Evolutionary conservation across 1,140 invertebrate species (phyloP).

Genomic region (Drosophila yakuba): DNA sequence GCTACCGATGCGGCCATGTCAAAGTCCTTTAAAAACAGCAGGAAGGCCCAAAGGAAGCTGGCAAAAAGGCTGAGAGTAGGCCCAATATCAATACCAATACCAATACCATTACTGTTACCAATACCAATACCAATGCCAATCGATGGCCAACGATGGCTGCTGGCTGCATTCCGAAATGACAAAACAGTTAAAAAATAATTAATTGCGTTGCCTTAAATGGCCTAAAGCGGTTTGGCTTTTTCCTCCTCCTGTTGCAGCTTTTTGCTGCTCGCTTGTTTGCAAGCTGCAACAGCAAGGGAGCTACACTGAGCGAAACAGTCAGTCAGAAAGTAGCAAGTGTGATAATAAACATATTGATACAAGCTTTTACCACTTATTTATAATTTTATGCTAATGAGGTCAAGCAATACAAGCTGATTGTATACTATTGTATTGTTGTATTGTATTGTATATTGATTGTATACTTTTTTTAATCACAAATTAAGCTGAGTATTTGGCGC

Average conservation of each 20-base stretch:
- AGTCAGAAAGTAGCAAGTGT: too few relatives aligned
- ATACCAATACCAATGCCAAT: constrained; percentile 32
- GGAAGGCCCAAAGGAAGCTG: constrained; percentile 37
- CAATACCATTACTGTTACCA: neutral
- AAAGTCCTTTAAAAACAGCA: constrained; percentile 70
- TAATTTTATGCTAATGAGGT: too few relatives aligned
- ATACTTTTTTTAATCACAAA: neutral
- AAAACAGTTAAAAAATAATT: constrained; percentile 85
- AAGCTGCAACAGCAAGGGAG: constrained; percentile 60
- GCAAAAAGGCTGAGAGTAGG: constrained; percentile 20
- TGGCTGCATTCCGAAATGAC: constrained; percentile 82
- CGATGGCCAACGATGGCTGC: constrained; percentile 75
- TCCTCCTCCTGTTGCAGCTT: constrained; percentile 38
- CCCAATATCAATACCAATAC: constrained; percentile 17
- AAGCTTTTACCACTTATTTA: too few relatives aligned
- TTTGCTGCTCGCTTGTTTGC: constrained; percentile 58
- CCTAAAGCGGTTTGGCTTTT: constrained; percentile 77
- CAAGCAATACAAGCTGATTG: neutral
- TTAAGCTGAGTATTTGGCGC: neutral
- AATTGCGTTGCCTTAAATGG: constrained; percentile 85
- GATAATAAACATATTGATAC: too few relatives aligned
- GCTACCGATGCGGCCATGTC: constrained; percentile 74
- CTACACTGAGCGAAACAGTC: neutral
- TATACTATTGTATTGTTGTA: too few relatives aligned
- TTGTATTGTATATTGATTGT: too few relatives aligned